Evolutionary conservation across 2,113 vertebrate genomes (phyloP).

Genomic region (Ictalurus furcatus): DNA sequence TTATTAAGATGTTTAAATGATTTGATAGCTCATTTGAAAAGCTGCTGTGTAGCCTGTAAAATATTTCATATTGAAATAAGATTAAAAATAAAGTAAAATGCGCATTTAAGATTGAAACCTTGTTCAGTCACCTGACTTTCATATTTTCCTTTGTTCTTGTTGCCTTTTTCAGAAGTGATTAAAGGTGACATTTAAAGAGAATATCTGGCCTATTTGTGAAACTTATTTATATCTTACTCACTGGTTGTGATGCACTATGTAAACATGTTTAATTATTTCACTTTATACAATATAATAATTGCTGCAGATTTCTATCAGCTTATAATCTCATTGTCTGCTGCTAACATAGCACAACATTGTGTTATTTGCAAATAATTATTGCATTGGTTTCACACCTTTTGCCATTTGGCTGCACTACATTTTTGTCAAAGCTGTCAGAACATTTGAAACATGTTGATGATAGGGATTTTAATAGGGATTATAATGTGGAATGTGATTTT

Average conservation of each 20-base stretch:
- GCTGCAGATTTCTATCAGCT: not conserved
- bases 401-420: not conserved
- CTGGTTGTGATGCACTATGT: not conserved
- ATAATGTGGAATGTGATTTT: not conserved
- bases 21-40: slow-evolving; percentile 13
- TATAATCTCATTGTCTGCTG: not conserved
- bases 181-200: not conserved
- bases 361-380: not conserved
- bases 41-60: not conserved
- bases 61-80: not conserved
- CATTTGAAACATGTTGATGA: not conserved
- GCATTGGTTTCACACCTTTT: not conserved
- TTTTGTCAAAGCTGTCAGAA: slow-evolving; percentile 6
- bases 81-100: not conserved
- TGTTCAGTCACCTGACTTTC: not conserved
- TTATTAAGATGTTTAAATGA: slow-evolving; percentile 22
- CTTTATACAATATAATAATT: not conserved
- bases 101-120: not conserved
- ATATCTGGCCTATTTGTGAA: not conserved
- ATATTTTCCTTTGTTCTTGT: not conserved
- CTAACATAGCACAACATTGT: not conserved
- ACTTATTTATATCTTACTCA: not conserved
- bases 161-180: not conserved
- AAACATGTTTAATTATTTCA: not conserved
- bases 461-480: not conserved